These are phyloP conservation scores for Eumaeus atala DNA, from an alignment of 1,140 invertebrate genomes.

Conservation along the genomic window DNA sequence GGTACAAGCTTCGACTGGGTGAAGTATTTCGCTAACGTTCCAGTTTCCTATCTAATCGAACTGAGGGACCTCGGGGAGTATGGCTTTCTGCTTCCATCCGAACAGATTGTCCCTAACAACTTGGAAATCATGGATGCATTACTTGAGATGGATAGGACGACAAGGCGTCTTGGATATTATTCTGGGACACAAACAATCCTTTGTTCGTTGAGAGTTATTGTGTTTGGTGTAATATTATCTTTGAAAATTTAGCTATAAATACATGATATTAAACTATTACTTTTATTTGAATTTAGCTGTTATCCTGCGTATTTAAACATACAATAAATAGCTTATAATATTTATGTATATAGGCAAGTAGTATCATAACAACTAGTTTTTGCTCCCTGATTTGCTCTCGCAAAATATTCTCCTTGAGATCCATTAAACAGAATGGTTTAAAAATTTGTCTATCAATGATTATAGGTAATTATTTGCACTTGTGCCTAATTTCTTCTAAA, in stretches of 20 bases:
- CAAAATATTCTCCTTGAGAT: too few relatives aligned
- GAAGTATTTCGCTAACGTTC: conserved; percentile 77
- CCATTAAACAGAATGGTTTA: too few relatives aligned
- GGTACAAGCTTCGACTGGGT: conserved; percentile 84
- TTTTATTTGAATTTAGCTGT: not conserved
- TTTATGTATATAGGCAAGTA: too few relatives aligned
- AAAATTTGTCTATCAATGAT: too few relatives aligned
- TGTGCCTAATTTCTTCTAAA: too few relatives aligned
- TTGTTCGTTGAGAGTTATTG: conserved; percentile 22
- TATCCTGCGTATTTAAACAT: not conserved
- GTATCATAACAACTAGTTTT: too few relatives aligned
- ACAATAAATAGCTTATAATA: too few relatives aligned
- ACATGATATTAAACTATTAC: not conserved
- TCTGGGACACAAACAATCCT: conserved; percentile 19
- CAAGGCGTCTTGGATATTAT: conserved; percentile 36
- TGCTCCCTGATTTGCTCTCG: too few relatives aligned
- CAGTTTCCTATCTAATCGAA: conserved; percentile 80
- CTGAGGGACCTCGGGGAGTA: conserved; percentile 81
- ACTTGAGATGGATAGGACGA: conserved; percentile 60
- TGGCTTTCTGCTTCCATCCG: conserved; percentile 85
- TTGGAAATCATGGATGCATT: conserved; percentile 81
- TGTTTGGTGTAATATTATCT: conserved; percentile 20
- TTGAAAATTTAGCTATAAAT: not conserved
- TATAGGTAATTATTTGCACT: too few relatives aligned
- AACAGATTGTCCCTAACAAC: conserved; percentile 82